phyloP scores from a whole-genome alignment of 2,888 invertebrate genomes.

The Drosophila heteroneura region DNA sequence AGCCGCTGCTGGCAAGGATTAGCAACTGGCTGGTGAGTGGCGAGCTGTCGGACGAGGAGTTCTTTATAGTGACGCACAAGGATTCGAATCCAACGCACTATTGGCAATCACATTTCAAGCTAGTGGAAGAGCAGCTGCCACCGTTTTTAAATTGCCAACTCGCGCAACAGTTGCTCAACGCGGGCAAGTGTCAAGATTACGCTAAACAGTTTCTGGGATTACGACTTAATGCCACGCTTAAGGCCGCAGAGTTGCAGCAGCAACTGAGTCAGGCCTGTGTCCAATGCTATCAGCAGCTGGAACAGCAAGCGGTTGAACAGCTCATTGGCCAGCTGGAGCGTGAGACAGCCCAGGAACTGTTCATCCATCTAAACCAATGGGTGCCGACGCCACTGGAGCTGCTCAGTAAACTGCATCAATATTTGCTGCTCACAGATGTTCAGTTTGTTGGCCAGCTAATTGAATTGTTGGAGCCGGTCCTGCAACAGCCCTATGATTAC shows the following conservation, averaged over 20 bases:
- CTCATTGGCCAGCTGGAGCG: conserved; percentile 17
- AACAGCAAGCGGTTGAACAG: conserved; percentile 21
- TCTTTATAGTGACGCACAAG: conserved; percentile 28
- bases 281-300: conserved; percentile 5
- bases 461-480: conserved; percentile 31
- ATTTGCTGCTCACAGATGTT: conserved; percentile 43
- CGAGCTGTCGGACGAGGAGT: conserved; percentile 17
- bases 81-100: neutral
- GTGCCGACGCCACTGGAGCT: conserved; percentile 9
- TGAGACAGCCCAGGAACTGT: conserved; percentile 28
- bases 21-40: conserved; percentile 42
- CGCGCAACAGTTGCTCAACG: conserved; percentile 22
- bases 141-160: conserved; percentile 24
- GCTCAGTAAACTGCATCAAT: conserved; percentile 40
- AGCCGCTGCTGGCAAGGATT: conserved; percentile 25
- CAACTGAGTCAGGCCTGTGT: conserved; percentile 13
- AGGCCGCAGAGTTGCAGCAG: neutral
- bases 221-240: neutral
- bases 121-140: conserved; percentile 32
- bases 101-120: conserved; percentile 41
- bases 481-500: conserved; percentile 33
- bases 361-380: neutral
- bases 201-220: conserved; percentile 16
- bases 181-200: conserved; percentile 39
- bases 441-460: conserved; percentile 41